These are phyloP conservation scores for Caenorhabditis remanei DNA, from an alignment of 1,140 invertebrate species.

Conservation along the genomic window DNA sequence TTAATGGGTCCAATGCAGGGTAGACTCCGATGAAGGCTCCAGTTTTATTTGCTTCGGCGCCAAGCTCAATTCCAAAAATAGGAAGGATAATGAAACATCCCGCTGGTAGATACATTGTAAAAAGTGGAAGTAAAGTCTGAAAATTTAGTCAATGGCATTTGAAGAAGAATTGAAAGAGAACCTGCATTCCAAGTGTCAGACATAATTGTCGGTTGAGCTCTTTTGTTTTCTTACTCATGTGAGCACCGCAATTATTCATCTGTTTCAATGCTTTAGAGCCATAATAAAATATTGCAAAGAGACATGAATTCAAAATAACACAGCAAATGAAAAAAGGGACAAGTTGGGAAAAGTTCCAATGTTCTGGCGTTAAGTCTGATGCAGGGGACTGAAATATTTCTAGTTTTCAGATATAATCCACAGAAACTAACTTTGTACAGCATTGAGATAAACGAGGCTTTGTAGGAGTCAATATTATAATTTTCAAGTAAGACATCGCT, in stretches of 20 bases:
- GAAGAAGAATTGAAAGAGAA: background rate
- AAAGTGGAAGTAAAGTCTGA: background rate
- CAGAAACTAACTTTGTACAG: background rate
- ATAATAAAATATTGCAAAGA: background rate
- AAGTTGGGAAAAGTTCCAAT: background rate
- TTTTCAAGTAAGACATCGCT: background rate
- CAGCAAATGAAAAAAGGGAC: background rate
- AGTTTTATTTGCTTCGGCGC: background rate
- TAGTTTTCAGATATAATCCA: too few relatives aligned
- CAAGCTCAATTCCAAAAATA: background rate
- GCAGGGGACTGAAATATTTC: background rate
- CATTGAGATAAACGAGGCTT: constrained; percentile 27
- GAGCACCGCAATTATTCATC: background rate
- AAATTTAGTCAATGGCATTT: background rate
- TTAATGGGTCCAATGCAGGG: constrained; percentile 8
- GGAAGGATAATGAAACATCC: constrained; percentile 7
- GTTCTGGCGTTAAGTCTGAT: background rate
- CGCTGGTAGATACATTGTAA: background rate
- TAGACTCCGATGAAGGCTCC: constrained; percentile 6
- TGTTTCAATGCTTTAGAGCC: background rate
- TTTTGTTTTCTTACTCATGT: constrained; percentile 11
- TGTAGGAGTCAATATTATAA: background rate
- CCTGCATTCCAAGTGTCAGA: constrained; percentile 34
- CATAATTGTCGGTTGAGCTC: constrained; percentile 12
- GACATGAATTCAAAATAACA: background rate